These are phyloP conservation scores for Dicrurus megarhynchus DNA, from an alignment of 2,113 vertebrate genomes.

Conservation along the genomic window DNA sequence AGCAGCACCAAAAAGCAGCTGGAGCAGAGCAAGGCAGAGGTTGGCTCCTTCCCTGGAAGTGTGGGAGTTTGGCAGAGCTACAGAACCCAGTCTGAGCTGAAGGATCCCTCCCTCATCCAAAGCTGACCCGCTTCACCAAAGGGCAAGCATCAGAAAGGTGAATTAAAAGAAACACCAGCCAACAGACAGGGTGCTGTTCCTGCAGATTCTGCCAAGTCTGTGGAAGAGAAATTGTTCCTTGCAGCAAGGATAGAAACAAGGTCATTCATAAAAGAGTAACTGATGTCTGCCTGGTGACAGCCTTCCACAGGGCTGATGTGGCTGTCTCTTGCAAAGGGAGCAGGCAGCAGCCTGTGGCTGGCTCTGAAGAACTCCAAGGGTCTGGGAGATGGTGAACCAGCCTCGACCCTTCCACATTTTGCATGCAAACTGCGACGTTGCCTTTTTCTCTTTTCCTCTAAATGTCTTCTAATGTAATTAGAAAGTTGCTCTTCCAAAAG, in stretches of 20 bases:
- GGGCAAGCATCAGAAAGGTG: not conserved
- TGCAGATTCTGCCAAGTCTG: not conserved
- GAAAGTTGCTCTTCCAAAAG: constrained; percentile 28
- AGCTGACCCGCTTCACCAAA: not conserved
- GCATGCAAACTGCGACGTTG: not conserved
- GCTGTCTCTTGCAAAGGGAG: not conserved
- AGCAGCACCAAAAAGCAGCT: not conserved
- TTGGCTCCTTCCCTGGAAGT: not conserved
- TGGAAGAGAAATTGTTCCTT: constrained; percentile 7
- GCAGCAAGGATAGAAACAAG: constrained; percentile 30
- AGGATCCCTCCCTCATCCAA: not conserved
- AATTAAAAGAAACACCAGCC: not conserved
- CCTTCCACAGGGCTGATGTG: not conserved
- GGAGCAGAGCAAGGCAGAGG: not conserved
- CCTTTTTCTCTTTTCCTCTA: not conserved
- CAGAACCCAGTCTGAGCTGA: not conserved
- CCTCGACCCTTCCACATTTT: not conserved
- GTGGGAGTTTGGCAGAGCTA: not conserved
- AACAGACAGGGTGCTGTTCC: not conserved
- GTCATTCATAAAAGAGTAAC: constrained; percentile 34
- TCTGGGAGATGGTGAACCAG: not conserved
- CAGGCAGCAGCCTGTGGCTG: not conserved
- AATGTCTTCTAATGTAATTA: constrained; percentile 51
- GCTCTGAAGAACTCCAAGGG: not conserved
- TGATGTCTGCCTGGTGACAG: not conserved